Evolutionary conservation across 2,888 invertebrate genomes (phyloP).

Genomic region (Malachius bipustulatus): DNA sequence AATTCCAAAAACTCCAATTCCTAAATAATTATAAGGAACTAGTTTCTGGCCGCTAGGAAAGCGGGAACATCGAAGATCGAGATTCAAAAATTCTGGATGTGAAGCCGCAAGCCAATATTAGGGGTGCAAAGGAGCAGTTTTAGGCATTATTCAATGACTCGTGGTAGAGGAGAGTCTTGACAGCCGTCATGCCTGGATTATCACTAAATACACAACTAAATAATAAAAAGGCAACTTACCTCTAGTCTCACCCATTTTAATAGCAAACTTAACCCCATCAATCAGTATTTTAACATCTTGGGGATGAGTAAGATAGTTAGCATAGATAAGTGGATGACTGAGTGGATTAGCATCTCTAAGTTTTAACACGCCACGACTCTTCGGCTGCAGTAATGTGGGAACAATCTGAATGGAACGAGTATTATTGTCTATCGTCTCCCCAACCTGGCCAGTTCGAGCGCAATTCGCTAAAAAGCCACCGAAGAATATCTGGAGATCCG

Average conservation of each 20-base stretch:
- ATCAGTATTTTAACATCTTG: slow-evolving; percentile 69
- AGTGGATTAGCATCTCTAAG: slow-evolving; percentile 64
- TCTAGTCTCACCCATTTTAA: slow-evolving; percentile 58
- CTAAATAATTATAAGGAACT: too few species aligned
- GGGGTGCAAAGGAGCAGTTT: too few species aligned
- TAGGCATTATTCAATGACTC: too few species aligned
- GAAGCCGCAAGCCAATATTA: too few species aligned
- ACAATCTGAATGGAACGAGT: slow-evolving; percentile 62
- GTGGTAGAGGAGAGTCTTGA: too few species aligned
- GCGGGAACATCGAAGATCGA: too few species aligned
- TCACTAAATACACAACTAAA: background rate
- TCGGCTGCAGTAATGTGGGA: slow-evolving; percentile 74
- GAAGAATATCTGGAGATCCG: slow-evolving; percentile 79
- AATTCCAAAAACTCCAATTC: too few species aligned
- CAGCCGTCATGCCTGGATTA: too few species aligned
- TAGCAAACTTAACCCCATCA: slow-evolving; percentile 72
- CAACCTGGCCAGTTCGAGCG: slow-evolving; percentile 76
- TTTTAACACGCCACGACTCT: slow-evolving; percentile 68
- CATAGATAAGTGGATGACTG: slow-evolving; percentile 72
- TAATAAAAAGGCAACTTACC: slow-evolving; percentile 34
- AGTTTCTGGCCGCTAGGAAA: too few species aligned
- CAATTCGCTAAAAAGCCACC: slow-evolving; percentile 78
- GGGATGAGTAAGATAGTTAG: slow-evolving; percentile 65
- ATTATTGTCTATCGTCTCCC: slow-evolving; percentile 58
- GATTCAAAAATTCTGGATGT: too few species aligned